Evolutionary conservation across 2,888 invertebrate genomes (phyloP), one percentile per base, ranked within the genome.

Genomic region (Lamellibrachia columna): DNA sequence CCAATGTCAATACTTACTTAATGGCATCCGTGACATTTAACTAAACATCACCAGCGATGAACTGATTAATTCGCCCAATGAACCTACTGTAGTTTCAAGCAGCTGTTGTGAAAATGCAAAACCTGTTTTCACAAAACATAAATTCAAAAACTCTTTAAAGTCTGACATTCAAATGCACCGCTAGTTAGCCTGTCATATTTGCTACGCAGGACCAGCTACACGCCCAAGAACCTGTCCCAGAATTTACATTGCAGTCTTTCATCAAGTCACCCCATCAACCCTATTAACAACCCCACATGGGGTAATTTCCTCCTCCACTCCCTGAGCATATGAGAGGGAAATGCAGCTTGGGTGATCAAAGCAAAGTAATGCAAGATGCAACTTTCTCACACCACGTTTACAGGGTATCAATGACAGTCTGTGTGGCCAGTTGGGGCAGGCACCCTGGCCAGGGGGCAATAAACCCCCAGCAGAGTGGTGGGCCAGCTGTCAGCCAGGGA

Each of bases 181-280:
- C 75, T 22, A 75, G n/a, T 75, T 75, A 75, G 75, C 75, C 75
- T 75, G 75, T 75, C 75, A 75, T 3, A 75, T 75, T 75, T 75
- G 75, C 75, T 11, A 22, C 22, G 75, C 6, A n/a, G 75, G n/a
- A 75, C 6, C 22, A 4, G 75, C 75, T 75, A 22, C 75, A 75
- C 22, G 6, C 15, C 15, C 75, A 15, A 11, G 75, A n/a, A 22
- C 15, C 22, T n/a, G 40, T 40, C 40, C 40, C 40, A 40, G 40
- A 40, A 40, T 15, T 75, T 75, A 75, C 75, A 75, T 75, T 75
- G 75, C 75, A 15, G 6, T 2, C 75, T 75, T 75, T 75, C 75
- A 75, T 75, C 75, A 75, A n/a, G 75, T 75, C 75, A 75, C 75
- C 75, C 75, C 75, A 75, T 75, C 75, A 75, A 75, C 75, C 75